Conservation (phyloP, 2,797 vertebrate species). For the Liparis tanakae region DNA sequence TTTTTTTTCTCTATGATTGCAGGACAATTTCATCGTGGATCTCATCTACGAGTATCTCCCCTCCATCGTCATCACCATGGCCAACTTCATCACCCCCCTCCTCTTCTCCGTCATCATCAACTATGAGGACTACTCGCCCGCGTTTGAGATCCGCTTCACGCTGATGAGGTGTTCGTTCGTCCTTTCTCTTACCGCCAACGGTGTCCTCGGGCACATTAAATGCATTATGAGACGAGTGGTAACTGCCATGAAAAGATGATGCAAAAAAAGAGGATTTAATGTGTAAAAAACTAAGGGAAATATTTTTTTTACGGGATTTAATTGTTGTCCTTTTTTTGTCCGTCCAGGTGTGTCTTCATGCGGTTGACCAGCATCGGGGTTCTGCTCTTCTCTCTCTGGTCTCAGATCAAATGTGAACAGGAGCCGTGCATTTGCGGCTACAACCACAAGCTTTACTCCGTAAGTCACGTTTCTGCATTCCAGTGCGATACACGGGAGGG, state of each 20-base stretch:
- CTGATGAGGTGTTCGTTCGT: conserved; percentile 86
- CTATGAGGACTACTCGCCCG: conserved; percentile 94
- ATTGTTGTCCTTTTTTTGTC: not conserved
- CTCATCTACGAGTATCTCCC: conserved; percentile 94
- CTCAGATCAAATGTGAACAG: conserved; percentile 84
- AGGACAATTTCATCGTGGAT: conserved; percentile 80
- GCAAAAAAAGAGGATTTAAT: not conserved
- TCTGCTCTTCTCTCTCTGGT: conserved; percentile 91
- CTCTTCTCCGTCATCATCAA: conserved; percentile 90
- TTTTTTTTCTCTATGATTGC: conserved; percentile 12
- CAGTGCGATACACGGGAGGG: not conserved
- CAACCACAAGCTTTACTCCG: conserved; percentile 89
- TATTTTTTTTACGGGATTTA: not conserved
- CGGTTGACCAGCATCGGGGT: conserved; percentile 92
- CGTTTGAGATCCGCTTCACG: conserved; percentile 94
- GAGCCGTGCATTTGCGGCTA: conserved; percentile 88
- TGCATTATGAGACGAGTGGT: not conserved
- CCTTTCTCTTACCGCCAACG: not conserved
- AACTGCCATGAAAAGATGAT: not conserved
- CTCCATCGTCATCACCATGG: conserved; percentile 94
- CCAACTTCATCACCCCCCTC: conserved; percentile 90
- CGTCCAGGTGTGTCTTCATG: conserved; percentile 92
- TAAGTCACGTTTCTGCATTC: conserved; percentile 72
- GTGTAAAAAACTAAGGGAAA: not conserved
- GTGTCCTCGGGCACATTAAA: not conserved